These are phyloP conservation scores for Percopsis transmontana DNA, from an alignment of 2,113 vertebrate species.

Conservation along the genomic window DNA sequence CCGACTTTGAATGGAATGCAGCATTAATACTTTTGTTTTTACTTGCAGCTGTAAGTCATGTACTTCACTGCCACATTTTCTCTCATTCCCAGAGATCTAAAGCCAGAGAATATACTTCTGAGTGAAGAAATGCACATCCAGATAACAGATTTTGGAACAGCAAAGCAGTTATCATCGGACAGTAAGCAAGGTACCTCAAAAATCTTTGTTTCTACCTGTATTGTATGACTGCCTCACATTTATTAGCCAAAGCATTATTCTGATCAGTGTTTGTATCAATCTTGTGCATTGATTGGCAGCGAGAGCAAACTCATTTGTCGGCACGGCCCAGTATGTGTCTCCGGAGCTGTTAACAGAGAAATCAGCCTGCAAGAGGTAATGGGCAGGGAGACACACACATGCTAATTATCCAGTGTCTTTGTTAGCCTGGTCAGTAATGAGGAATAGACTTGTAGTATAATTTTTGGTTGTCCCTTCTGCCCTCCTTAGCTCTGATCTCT, in stretches of 20 bases:
- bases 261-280: background rate
- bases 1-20: background rate
- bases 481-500: constrained; percentile 87
- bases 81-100: constrained; percentile 88
- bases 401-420: background rate
- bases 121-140: constrained; percentile 99
- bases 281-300: constrained; percentile 74
- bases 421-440: background rate
- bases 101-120: constrained; percentile 98
- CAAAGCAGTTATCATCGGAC: constrained; percentile 94
- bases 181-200: constrained; percentile 87
- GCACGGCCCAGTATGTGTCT: constrained; percentile 98
- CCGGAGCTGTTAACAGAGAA: constrained; percentile 98
- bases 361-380: constrained; percentile 97
- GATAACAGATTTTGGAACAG: constrained; percentile 98
- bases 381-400: background rate
- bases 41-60: too few species aligned
- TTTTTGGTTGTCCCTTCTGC: background rate
- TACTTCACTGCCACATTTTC: background rate
- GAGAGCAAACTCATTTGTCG: constrained; percentile 97
- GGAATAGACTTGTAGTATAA: background rate
- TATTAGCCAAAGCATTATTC: background rate
- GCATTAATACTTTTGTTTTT: background rate
- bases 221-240: background rate
- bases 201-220: background rate